A percentile compares a stretch with the other conserved stretches of the same genome.
Conservation (phyloP, 2,113 vertebrate genomes). For the Pelobates fuscus region DNA sequence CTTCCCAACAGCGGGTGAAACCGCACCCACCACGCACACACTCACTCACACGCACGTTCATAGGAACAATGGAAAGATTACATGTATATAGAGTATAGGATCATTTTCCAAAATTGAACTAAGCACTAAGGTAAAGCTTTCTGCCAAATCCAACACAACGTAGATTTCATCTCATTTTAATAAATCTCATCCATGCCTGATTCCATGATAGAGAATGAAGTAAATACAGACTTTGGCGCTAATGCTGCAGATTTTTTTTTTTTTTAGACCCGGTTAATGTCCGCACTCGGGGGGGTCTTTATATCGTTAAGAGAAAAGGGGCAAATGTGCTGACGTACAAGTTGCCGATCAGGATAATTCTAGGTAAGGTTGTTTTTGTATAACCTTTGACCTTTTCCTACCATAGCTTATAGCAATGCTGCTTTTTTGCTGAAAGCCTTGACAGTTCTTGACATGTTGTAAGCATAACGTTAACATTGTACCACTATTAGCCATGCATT, state of each 20-base stretch:
- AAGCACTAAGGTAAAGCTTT: neutral
- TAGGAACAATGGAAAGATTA: neutral
- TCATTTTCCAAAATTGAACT: neutral
- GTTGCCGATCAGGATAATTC: too few relatives aligned
- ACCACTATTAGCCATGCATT: slow-evolving; percentile 37
- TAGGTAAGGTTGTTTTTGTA: neutral
- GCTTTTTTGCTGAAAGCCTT: neutral
- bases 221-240: neutral
- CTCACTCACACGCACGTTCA: neutral
- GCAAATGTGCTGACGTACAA: neutral
- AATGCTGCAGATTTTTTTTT: neutral
- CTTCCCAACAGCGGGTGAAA: too few relatives aligned
- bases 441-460: neutral
- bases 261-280: neutral
- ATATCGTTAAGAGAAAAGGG: neutral
- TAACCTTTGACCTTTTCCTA: neutral
- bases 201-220: neutral
- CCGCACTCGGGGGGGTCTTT: neutral
- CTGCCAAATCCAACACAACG: neutral
- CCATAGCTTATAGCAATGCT: neutral
- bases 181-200: neutral
- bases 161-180: too few relatives aligned
- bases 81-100: neutral
- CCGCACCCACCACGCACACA: too few relatives aligned
- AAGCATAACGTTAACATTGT: neutral